Base-by-base conservation (phyloP, 1,140 invertebrate species). In the Temnothorax nylanderi region DNA sequence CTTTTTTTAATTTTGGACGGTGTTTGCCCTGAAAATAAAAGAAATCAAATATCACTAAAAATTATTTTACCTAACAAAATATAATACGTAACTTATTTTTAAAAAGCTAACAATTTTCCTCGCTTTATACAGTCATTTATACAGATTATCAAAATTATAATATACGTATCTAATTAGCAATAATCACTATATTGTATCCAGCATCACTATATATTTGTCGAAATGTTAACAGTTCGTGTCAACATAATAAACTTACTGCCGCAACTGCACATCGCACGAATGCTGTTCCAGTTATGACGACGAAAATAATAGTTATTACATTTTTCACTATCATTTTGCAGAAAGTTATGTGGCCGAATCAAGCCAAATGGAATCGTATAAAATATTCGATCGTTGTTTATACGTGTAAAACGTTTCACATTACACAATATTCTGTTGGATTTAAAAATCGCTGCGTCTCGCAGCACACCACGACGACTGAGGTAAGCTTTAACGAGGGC, bases 401-500 rank as follows among this genome's bases (percentile, higher is more conserved):
- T 82, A 10, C 7, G 54, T 49, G 34, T 47, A 58, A 74, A 82
- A 82, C 18, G 49, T 49, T 41, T 82, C 67, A 84, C 54, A 75
- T 84, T 75, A 84, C 80, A 74, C 51, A 74, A 41, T 82, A 82
- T 82, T 72, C 54, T 47, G 34, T 71, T 72, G 44, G 37, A 13
- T 47, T 84, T 44, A 34, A 72, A 74, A 44, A 13, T 49, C 44
- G n/a, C 26, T 74, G 54, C 13, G 26, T 62, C 58, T n/a, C 11
- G 18, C 32, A 85, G 16, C 58, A 41, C 13, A 54, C 21, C 58
- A 65, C 34, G n/a, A 54, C 62, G 51, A 88, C 87, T 86, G 54
- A 87, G 47, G 58, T 74, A 54, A 41, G 41, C 41, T 71, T 74
- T 77, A 81, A 87, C 87, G 67, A 72, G 74, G 18, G 67, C 56